Base-by-base conservation (phyloP, 2,797 vertebrate species). In the Poeciliopsis turneri region DNA sequence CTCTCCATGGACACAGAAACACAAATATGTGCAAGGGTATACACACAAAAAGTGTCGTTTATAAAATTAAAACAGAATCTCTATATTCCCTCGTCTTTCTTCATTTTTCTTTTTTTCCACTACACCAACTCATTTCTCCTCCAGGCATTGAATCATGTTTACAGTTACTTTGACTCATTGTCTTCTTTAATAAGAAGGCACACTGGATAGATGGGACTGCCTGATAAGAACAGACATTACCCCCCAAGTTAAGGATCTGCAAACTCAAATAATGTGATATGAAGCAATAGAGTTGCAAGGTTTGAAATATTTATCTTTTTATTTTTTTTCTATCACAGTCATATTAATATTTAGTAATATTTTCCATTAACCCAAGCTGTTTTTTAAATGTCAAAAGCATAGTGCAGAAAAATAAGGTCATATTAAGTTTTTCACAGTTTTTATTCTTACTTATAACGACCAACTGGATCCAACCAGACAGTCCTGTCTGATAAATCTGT, bases 1-100 rank as follows among this genome's bases (percentile, higher is more conserved):
- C 47, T 51, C 47, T 73, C 43, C 20, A 53, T 51, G 72, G 72
- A 23, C 69, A 74, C 39, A 77, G 49, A 43, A 53, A 57, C 4
- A 41, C 72, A 80, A 78, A 78, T 3, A 57, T 53, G 43, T 33
- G 9, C 30, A 71, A 28, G 25, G 78, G 28, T 23, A 39, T 66
- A 23, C 33, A 39, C 15, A 39, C 53, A 16, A 72, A 72, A 74
- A 47, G 25, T 15, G 53, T 59, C 7, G 74, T 30, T 49, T 16
- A 16, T 53, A 4, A 75, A 39, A 53, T 43, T 79, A 41, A 74
- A 28, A 57, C 33, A 75, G 74, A 57, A 77, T 39, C 39, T 77
- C 74, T 28, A 57, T 75, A 68, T 46, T 30, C 57, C 25, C 78
- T 46, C 73, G 4, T 68, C 55, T 81, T 2, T 8, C 36, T 57